Base-by-base conservation (phyloP, 2,113 vertebrate genomes). In the Poeciliopsis occidentalis region DNA sequence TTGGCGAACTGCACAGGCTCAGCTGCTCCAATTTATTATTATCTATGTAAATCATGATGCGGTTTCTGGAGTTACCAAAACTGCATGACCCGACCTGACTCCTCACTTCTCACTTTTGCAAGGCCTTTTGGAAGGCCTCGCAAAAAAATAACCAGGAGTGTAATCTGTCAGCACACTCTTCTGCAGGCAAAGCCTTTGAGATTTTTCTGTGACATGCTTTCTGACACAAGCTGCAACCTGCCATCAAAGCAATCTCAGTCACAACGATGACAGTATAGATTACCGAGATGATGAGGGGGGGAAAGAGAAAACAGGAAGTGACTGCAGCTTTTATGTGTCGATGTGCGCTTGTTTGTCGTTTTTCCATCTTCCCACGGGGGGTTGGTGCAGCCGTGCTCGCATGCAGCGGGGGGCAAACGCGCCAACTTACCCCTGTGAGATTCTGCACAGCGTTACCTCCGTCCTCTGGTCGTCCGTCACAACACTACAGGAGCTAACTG, bases 391-490 rank as follows among this genome's bases (percentile, higher is more conserved):
- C 1, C 54, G 41, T 37, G 27, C 44, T 30, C 32, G 60, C 44
- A 69, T 47, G 27, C 70, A 60, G 57, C 34, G 10, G 8, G 13
- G 44, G 63, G 62, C 41, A 64, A 64, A 37, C 44, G 3, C 68
- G 26, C 69, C 47, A 76, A 71, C 22, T 11, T 34, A 12, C 44
- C 57, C 47, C 57, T 32, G 47, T 51, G 66, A 64, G 69, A 34
- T 71, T 31, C 32, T 67, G 64, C 54, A 75, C 81, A 75, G n/a
- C 82, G 83, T 88, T 87, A 83, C 71, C 85, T 85, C 85, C 84
- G 66, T 82, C 84, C 78, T 82, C 80, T 44, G 70, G 39, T 73
- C 60, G 24, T 61, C 6, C 39, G 79, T 82, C 76, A 76, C 31
- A 8, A 70, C 82, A 75, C 80, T 69, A 67, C 60, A 70, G 60